Conservation (phyloP, 1,140 invertebrate species). For the Drosophila pallidifrons region DNA sequence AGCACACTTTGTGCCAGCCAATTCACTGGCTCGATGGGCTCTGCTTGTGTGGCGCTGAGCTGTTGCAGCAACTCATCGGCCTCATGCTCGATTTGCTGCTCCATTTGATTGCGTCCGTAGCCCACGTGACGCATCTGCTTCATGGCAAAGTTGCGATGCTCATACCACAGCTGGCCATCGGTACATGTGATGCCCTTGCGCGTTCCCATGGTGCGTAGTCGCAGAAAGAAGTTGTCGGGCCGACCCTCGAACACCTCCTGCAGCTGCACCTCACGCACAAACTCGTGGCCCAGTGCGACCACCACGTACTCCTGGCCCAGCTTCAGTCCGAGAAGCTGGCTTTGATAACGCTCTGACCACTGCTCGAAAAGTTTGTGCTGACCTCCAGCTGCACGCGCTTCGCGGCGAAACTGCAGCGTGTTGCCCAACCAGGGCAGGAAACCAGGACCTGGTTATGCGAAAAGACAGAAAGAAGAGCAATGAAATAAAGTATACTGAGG, state of each 20-base stretch:
- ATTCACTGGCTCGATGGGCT: slow-evolving; percentile 72
- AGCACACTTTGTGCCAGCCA: slow-evolving; percentile 88
- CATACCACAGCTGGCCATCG: slow-evolving; percentile 91
- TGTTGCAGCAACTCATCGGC: slow-evolving; percentile 85
- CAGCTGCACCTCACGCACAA: slow-evolving; percentile 87
- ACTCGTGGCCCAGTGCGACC: slow-evolving; percentile 87
- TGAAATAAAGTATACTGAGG: not conserved
- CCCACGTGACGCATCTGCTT: slow-evolving; percentile 90
- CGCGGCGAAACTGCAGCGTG: slow-evolving; percentile 86
- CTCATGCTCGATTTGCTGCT: slow-evolving; percentile 89
- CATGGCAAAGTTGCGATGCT: slow-evolving; percentile 90
- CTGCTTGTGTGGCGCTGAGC: slow-evolving; percentile 84
- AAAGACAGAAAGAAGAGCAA: not conserved
- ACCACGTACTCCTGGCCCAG: slow-evolving; percentile 88
- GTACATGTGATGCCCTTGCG: slow-evolving; percentile 89
- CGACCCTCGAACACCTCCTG: slow-evolving; percentile 89
- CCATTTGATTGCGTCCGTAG: slow-evolving; percentile 90
- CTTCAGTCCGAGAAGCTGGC: slow-evolving; percentile 88
- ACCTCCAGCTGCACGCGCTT: slow-evolving; percentile 86
- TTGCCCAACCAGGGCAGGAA: slow-evolving; percentile 90
- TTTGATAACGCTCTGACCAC: slow-evolving; percentile 87
- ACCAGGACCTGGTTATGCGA: slow-evolving; percentile 87
- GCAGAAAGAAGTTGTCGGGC: slow-evolving; percentile 90
- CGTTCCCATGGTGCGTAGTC: slow-evolving; percentile 89
- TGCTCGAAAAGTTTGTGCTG: slow-evolving; percentile 88